Evolutionary conservation across 2,113 vertebrate species (phyloP).

Genomic region (Austrofundulus limnaeus): DNA sequence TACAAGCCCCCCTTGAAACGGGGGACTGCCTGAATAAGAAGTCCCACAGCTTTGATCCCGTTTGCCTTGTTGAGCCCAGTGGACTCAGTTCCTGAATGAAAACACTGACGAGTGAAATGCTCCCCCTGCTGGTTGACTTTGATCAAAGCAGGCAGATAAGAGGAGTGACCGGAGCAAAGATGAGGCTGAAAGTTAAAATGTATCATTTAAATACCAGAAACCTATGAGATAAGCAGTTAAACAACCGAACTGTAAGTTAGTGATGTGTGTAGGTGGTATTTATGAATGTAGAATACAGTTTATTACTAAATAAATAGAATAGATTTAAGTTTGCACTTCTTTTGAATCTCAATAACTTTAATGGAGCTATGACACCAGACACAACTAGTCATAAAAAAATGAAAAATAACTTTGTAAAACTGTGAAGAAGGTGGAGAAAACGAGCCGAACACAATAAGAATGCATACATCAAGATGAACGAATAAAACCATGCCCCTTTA

Average conservation of each 20-base stretch:
- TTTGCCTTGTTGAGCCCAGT: conserved; percentile 12
- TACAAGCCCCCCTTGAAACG: conserved; percentile 3
- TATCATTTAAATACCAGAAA: conserved; percentile 15
- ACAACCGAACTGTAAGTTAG: too few species aligned
- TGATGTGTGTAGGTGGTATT: too few species aligned
- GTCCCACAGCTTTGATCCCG: conserved; percentile 61
- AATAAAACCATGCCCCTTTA: conserved; percentile 43
- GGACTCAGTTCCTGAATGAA: background rate
- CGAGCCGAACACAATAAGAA: conserved; percentile 41
- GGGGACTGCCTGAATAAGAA: conserved; percentile 3
- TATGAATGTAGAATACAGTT: too few species aligned
- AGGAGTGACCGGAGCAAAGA: conserved; percentile 2
- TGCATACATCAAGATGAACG: conserved; percentile 51
- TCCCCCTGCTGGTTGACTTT: conserved; percentile 60
- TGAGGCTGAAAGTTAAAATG: conserved; percentile 29
- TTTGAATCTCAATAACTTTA: conserved; percentile 61
- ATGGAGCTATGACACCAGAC: conserved; percentile 54
- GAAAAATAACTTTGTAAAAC: conserved; percentile 62
- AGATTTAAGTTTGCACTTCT: conserved; percentile 51
- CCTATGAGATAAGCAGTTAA: conserved; percentile 21
- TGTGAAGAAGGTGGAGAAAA: conserved; percentile 46
- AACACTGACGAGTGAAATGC: conserved; percentile 16
- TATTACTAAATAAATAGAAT: too few species aligned
- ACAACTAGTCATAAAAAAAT: conserved; percentile 60
- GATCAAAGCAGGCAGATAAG: conserved; percentile 31